These are phyloP conservation scores for Ochotona curzoniae DNA, from an alignment of 2,113 vertebrate species.

Conservation along the genomic window DNA sequence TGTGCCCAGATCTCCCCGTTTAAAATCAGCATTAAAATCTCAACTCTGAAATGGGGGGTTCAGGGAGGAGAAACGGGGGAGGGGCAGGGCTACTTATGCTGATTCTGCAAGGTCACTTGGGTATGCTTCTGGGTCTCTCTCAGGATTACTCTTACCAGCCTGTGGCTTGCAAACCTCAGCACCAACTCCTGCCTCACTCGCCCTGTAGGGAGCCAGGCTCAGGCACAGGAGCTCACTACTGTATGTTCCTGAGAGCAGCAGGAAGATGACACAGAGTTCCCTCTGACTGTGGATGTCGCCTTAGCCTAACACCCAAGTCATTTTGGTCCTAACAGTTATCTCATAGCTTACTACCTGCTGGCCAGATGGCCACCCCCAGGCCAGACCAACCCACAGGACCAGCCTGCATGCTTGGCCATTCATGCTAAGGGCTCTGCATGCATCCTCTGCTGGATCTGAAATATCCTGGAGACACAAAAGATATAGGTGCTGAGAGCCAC, in stretches of 20 bases:
- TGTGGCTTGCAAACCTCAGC: background rate
- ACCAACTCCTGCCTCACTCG: background rate
- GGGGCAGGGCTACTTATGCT: no score
- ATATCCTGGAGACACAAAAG: background rate
- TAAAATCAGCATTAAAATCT: background rate
- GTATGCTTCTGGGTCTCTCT: background rate
- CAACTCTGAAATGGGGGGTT: background rate
- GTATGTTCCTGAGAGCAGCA: background rate
- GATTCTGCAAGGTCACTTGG: background rate
- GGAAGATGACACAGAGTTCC: background rate
- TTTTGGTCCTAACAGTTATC: background rate
- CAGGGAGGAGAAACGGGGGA: no score
- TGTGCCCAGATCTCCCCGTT: background rate
- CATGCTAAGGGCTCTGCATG: background rate
- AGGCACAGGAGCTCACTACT: background rate
- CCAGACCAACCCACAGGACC: background rate
- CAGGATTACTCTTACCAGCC: background rate
- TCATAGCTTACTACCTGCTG: constrained; percentile 64
- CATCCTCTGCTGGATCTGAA: background rate
- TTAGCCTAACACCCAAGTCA: background rate
- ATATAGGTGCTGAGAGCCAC: background rate
- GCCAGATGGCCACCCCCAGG: background rate
- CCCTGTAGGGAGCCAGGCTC: background rate
- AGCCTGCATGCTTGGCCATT: background rate
- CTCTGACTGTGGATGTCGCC: background rate